Percentiles rank a stretch among this genome's conserved stretches.
phyloP scores from a whole-genome alignment of 2,797 vertebrate species.

The Phylloscopus collybita region DNA sequence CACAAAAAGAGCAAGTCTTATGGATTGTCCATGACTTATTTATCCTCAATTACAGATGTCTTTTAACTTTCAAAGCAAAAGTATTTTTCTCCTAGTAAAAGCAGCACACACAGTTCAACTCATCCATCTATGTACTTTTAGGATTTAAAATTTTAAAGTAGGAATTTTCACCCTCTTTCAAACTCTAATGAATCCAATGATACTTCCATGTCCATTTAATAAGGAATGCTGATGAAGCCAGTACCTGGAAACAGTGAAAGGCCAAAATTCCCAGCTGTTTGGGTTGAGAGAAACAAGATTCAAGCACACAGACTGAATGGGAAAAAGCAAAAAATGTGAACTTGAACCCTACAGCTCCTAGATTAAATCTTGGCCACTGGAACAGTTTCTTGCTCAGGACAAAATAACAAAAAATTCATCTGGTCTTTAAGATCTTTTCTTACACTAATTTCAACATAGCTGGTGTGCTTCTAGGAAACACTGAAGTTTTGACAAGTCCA shows the following conservation, averaged over 20 bases:
- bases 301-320: neutral
- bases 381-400: neutral
- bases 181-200: neutral
- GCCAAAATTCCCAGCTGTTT: neutral
- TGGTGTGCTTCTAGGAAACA: neutral
- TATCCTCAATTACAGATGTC: neutral
- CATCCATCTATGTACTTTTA: neutral
- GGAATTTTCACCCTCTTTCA: neutral
- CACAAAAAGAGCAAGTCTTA: neutral
- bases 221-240: neutral
- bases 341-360: neutral
- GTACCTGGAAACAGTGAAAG: neutral
- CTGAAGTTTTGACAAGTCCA: neutral
- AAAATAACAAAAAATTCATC: neutral
- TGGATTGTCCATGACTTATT: neutral
- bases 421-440: neutral
- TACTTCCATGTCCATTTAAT: neutral
- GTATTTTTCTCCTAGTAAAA: neutral
- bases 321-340: neutral
- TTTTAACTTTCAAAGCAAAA: neutral
- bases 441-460: neutral
- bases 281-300: neutral
- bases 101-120: neutral
- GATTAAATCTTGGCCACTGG: neutral
- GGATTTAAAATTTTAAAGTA: neutral